A percentile compares a stretch with the other conserved stretches of the same genome.
Conservation (phyloP, 1,140 invertebrate species). For the Lamellibrachia luymesi region DNA sequence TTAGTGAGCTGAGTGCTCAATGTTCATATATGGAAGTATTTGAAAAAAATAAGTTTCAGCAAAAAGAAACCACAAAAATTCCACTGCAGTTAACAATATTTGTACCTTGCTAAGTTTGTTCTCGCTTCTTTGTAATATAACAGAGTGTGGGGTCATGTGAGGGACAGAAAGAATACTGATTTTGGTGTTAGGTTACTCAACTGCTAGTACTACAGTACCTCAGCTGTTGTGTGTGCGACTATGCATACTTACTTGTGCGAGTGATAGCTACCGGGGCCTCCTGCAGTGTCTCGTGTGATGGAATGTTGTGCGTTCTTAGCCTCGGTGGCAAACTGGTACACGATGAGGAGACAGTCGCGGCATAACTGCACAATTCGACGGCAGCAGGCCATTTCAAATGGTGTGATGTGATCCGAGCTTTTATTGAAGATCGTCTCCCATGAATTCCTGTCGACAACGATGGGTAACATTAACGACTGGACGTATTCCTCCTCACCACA, state of each 20-base stretch:
- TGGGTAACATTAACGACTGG: background rate
- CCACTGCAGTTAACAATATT: too few relatives aligned
- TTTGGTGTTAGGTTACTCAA: too few relatives aligned
- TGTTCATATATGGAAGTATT: too few relatives aligned
- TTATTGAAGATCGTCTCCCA: conserved; percentile 57
- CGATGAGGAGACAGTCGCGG: conserved; percentile 55
- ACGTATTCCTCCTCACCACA: background rate
- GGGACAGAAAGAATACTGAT: too few relatives aligned
- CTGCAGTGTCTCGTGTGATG: background rate
- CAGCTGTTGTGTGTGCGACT: too few relatives aligned
- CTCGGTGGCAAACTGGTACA: conserved; percentile 57
- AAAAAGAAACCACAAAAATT: too few relatives aligned
- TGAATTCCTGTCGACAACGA: conserved; percentile 39
- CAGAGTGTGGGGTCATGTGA: too few relatives aligned
- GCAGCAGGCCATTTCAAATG: conserved; percentile 52
- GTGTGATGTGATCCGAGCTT: conserved; percentile 47
- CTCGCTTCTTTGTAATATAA: too few relatives aligned
- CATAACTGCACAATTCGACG: conserved; percentile 55
- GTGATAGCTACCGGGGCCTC: background rate
- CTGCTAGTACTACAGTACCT: too few relatives aligned
- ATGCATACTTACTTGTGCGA: background rate
- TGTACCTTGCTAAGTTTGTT: too few relatives aligned
- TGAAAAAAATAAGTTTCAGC: too few relatives aligned
- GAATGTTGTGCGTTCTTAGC: conserved; percentile 28
- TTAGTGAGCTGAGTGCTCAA: too few relatives aligned